A percentile compares a stretch with the other conserved stretches of the same genome.
Conservation (phyloP, 2,888 invertebrate genomes). For the Carabus problematicus region DNA sequence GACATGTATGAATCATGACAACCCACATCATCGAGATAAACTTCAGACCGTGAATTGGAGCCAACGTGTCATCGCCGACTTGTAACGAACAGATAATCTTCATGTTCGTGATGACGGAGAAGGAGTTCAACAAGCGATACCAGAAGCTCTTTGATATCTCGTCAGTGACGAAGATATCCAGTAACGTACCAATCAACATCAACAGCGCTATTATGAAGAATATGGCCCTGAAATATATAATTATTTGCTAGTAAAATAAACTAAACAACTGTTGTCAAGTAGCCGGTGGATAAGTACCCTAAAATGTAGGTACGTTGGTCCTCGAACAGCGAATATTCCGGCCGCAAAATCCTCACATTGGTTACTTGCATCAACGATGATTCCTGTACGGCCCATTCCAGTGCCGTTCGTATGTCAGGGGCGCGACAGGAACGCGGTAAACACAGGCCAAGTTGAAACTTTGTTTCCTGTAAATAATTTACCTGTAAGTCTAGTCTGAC, state of each 20-base stretch:
- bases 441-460: slow-evolving; percentile 19
- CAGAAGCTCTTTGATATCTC: background rate
- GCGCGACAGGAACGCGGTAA: slow-evolving; percentile 27
- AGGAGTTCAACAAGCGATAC: slow-evolving; percentile 17
- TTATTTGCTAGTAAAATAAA: background rate
- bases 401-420: slow-evolving; percentile 22
- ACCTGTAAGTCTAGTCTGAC: too few relatives aligned
- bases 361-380: slow-evolving; percentile 12
- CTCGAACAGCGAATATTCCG: slow-evolving; percentile 34
- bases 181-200: slow-evolving; percentile 33
- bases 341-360: slow-evolving; percentile 12
- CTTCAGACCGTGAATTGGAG: slow-evolving; percentile 69
- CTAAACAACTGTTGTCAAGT: too few relatives aligned
- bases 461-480: slow-evolving; percentile 19
- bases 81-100: slow-evolving; percentile 30
- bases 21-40: slow-evolving; percentile 75
- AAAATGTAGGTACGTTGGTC: slow-evolving; percentile 37
- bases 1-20: slow-evolving; percentile 60
- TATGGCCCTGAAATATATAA: slow-evolving; percentile 26
- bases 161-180: slow-evolving; percentile 16
- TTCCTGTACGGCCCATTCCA: slow-evolving; percentile 24
- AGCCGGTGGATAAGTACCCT: too few relatives aligned
- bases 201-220: slow-evolving; percentile 16
- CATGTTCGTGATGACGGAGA: slow-evolving; percentile 32
- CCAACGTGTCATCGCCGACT: slow-evolving; percentile 40